These are phyloP conservation scores for Pluvialis apricaria DNA, from an alignment of 2,113 vertebrate species.

Conservation along the genomic window DNA sequence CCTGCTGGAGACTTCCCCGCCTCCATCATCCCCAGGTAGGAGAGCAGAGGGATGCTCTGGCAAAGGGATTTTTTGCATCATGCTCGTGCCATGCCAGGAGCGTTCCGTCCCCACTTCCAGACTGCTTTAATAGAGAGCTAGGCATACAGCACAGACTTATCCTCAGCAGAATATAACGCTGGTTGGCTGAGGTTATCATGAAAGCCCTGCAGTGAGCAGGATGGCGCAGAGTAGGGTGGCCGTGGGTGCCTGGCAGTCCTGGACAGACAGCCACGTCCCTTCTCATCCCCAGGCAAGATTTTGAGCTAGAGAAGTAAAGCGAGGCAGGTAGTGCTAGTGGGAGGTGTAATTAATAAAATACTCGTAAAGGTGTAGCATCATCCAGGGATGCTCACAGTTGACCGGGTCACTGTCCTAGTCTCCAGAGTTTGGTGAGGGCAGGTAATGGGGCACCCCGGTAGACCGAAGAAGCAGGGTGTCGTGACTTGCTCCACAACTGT, in stretches of 20 bases:
- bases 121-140: not conserved
- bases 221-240: not conserved
- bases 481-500: not conserved
- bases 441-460: rapidly evolving
- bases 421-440: not conserved
- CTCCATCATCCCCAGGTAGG: not conserved
- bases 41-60: not conserved
- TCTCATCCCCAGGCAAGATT: not conserved
- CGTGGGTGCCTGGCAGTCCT: not conserved
- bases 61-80: not conserved
- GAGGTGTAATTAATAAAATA: not conserved
- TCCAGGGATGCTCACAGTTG: not conserved
- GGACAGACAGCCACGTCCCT: rapidly evolving
- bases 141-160: not conserved
- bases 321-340: not conserved
- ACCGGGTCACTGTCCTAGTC: not conserved
- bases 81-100: rapidly evolving
- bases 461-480: not conserved
- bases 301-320: not conserved
- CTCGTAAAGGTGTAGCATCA: rapidly evolving
- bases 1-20: not conserved
- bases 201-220: not conserved
- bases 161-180: not conserved
- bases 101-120: rapidly evolving
- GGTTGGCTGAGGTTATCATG: not conserved